Conservation (phyloP, 2,113 vertebrate genomes). For the Leptocoma aspasia region DNA sequence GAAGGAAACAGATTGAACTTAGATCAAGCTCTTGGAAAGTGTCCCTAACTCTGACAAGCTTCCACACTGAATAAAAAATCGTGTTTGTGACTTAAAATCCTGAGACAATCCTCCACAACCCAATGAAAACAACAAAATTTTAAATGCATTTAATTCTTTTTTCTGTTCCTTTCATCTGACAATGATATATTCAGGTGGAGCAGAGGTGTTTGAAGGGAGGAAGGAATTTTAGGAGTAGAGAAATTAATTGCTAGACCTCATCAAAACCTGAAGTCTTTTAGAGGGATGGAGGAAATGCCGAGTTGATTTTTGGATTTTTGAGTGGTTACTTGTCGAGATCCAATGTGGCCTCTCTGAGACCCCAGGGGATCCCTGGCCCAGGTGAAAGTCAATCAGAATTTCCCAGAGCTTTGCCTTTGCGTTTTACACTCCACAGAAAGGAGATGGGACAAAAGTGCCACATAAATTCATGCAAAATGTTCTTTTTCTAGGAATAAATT, state of each 20-base stretch:
- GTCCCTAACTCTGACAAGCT: neutral
- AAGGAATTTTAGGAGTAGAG: neutral
- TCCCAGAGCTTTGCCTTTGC: neutral
- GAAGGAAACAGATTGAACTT: neutral
- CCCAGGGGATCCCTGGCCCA: neutral
- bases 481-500: neutral
- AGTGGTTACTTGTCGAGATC: neutral
- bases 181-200: neutral
- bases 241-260: neutral
- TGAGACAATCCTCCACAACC: neutral
- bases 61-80: neutral
- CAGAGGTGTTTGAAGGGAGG: neutral
- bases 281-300: neutral
- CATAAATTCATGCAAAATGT: neutral
- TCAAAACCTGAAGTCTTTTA: neutral
- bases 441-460: neutral
- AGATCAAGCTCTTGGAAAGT: neutral
- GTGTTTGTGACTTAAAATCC: neutral
- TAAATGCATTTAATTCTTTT: neutral
- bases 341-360: neutral
- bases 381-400: neutral
- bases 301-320: neutral
- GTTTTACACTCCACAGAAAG: neutral
- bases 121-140: neutral
- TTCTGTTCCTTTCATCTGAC: neutral